These are phyloP conservation scores for Denticeps clupeoides DNA, from an alignment of 2,797 vertebrate genomes.

Conservation along the genomic window DNA sequence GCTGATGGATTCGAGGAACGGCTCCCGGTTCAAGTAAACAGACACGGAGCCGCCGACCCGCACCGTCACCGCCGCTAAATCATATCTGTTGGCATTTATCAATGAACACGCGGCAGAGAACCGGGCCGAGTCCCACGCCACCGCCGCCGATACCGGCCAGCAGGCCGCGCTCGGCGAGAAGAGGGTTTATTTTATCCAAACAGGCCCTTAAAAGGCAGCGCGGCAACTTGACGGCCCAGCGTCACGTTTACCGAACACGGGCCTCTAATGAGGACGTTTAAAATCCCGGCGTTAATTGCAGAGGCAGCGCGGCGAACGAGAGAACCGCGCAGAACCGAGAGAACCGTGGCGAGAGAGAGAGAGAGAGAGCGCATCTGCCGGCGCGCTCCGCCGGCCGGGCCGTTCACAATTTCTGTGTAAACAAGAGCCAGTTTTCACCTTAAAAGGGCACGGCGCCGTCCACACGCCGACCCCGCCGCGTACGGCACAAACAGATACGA, in stretches of 20 bases:
- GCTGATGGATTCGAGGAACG: constrained; percentile 61
- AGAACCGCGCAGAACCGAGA: too few relatives aligned
- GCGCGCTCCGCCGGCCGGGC: constrained; percentile 46
- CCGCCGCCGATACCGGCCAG: constrained; percentile 39
- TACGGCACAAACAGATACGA: constrained; percentile 26
- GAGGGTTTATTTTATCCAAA: constrained; percentile 74
- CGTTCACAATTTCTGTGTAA: constrained; percentile 61
- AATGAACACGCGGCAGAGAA: constrained; percentile 40
- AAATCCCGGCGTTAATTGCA: too few relatives aligned
- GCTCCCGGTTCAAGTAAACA: constrained; percentile 71
- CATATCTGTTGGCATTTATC: constrained; percentile 47
- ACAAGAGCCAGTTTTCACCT: constrained; percentile 58
- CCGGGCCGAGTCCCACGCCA: constrained; percentile 15
- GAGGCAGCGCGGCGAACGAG: too few relatives aligned
- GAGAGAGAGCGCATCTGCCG: constrained; percentile 25
- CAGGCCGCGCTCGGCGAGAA: constrained; percentile 46
- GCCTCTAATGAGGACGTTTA: too few relatives aligned
- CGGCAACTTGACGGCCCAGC: constrained; percentile 62
- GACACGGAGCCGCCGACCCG: constrained; percentile 45
- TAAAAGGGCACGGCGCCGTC: constrained; percentile 58
- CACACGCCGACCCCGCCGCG: constrained; percentile 21
- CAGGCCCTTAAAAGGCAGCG: constrained; percentile 73
- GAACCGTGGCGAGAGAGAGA: too few relatives aligned
- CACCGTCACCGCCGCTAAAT: constrained; percentile 56
- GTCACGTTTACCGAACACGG: too few relatives aligned